Evolutionary conservation across 2,888 invertebrate genomes (phyloP), one percentile per base, ranked within the genome.

Genomic region (Pardosa pseudoannulata): DNA sequence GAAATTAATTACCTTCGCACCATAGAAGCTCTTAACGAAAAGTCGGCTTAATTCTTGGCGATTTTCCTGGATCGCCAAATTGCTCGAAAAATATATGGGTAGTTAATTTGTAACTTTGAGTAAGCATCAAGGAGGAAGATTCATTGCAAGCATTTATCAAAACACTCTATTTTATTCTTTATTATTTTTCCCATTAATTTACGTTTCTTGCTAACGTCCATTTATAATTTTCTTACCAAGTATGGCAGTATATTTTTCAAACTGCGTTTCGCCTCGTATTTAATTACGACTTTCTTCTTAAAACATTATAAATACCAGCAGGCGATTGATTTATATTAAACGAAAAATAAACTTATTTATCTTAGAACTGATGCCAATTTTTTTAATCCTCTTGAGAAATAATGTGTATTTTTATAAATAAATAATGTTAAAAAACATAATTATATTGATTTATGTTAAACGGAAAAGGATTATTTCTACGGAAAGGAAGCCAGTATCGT

Each of bases 1-100:
- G 67, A 50, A 79, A 85, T 85, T 85, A 85, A 85, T 85, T 85
- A 78, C 68, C 71, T 29, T n/a, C 11, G 56, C 56, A 56, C 56
- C 23, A 56, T 23, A 56, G 19, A 2, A 13, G 56, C 56, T 56
- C 56, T 56, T 56, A 56, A 56, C 23, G 56, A 56, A 23, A 56
- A 56, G 56, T 56, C 56, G 3, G 56, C 56, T 56, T 56, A 56
- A 56, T n/a, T 56, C 56, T 56, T 56, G 56, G 56, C 56, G 56
- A 56, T 56, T 23, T 56, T 23, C 23, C 23, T 23, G 56, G 56
- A 56, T 56, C 56, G 56, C 56, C 56, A 56, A 56, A 56, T 23
- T 56, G 56, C 56, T 23, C 23, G 23, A 23, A 23, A 56, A 56
- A 56, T 56, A 23, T 16, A 56, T 56, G 56, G 56, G 5, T 3